Base-by-base conservation (phyloP, 2,888 invertebrate species). In the Ptychoptera albimana region DNA sequence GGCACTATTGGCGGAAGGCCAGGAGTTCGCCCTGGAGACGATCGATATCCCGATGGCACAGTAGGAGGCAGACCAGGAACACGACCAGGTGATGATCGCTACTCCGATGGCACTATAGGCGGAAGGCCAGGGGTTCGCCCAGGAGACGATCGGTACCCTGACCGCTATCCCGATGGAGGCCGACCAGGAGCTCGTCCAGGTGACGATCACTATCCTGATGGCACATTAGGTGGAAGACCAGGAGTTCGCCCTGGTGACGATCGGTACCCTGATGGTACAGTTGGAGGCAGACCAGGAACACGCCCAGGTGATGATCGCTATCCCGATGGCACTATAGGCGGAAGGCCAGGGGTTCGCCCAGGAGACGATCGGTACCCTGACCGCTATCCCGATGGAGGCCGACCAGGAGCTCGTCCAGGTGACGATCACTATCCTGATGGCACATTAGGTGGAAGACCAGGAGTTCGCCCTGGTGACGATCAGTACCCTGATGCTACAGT, bases 1-100 rank as follows among this genome's bases (percentile, higher is more conserved):
- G 46, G 16, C 43, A 40, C 8, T 43, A 48, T n/a, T 12, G 50
- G 49, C 37, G 44, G 46, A 4, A 11, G n/a, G 3, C n/a, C 44
- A 1, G 44, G 46, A 12, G n/a, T 46, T 35, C 42, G 45, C 16
- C 9, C 13, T 10, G 10, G 4, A n/a, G 39, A 5, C 8, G 32
- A 11, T 12, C 23, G 23, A 15, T 7, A 32, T 32, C 32, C 32
- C 6, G 14, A 13, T 29, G 29, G 31, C 13, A n/a, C 7, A 10
- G 31, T 31, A 9, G 15, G 41, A 2, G 30, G 32, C 6, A 8
- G 9, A 32, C 9, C 32, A n/a, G 32, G 32, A 8, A 13, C 34
- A 5, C 47, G 42, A n/a, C 30, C 29, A 12, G 29, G 15, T 12
- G 50, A 36, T 5, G 23, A 23, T 23, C 23, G 23, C 3, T 23